Conservation (phyloP, 2,113 vertebrate genomes). For the Casuarius casuarius region DNA sequence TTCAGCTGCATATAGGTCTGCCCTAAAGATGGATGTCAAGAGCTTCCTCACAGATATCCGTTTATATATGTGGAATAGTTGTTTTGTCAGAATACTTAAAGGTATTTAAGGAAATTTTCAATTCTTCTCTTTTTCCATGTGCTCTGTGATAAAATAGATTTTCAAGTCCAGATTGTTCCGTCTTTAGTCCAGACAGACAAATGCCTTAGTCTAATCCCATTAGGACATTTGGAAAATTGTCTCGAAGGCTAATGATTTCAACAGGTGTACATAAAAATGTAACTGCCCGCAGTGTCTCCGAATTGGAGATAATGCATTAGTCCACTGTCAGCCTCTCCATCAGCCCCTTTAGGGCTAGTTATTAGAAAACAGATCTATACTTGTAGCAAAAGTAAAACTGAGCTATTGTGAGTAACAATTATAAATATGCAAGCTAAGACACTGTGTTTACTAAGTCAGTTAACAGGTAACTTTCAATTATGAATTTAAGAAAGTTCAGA, state of each 20-base stretch:
- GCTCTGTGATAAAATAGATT: not conserved
- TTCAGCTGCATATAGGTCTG: not conserved
- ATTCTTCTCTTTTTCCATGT: fast-evolving
- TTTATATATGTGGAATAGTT: not conserved
- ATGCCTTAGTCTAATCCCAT: not conserved
- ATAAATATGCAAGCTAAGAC: not conserved
- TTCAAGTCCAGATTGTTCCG: no score
- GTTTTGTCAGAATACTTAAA: not conserved
- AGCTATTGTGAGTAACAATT: not conserved
- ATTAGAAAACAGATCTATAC: not conserved
- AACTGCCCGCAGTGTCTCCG: not conserved
- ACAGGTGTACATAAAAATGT: fast-evolving
- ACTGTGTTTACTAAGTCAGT: not conserved
- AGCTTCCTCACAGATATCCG: not conserved
- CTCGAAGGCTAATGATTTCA: not conserved
- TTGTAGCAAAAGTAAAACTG: not conserved
- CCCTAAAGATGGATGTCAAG: not conserved
- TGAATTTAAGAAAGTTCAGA: not conserved
- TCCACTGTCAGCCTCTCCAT: not conserved
- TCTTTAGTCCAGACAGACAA: not conserved
- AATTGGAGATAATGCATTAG: not conserved
- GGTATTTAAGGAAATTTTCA: not conserved
- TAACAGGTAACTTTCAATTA: not conserved
- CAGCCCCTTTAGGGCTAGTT: not conserved
- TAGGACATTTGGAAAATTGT: not conserved